A percentile compares a stretch with the other conserved stretches of the same genome.
phyloP scores from a whole-genome alignment of 23 tunicate genomes.

The Corella eumyota region DNA sequence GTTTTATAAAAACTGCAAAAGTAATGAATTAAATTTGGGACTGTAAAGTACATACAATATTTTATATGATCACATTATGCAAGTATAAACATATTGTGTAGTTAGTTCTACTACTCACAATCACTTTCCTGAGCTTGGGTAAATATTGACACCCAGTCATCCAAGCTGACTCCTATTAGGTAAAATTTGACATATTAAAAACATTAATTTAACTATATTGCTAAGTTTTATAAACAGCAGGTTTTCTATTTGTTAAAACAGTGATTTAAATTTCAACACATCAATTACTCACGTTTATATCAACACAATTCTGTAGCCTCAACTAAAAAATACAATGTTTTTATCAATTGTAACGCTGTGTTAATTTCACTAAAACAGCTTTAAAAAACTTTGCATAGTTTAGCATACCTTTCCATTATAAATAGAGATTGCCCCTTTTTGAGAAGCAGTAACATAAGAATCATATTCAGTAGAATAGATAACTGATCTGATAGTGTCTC shows the following conservation, averaged over 20 bases:
- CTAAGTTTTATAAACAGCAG: too few species aligned
- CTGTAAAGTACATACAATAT: too few species aligned
- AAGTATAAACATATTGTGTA: too few species aligned
- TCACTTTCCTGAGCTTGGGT: constrained; percentile 72
- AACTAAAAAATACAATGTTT: constrained; percentile 36
- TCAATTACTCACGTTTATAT: constrained; percentile 56
- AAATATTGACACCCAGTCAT: constrained; percentile 53
- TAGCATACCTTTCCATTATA: constrained; percentile 73
- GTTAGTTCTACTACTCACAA: constrained; percentile 76
- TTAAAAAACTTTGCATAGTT: background rate
- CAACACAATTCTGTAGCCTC: constrained; percentile 77
- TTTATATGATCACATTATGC: too few species aligned
- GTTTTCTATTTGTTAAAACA: too few species aligned
- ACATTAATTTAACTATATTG: background rate
- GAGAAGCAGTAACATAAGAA: constrained; percentile 73
- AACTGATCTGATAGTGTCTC: constrained; percentile 68
- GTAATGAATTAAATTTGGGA: too few species aligned
- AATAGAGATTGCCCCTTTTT: constrained; percentile 76
- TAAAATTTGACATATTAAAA: background rate
- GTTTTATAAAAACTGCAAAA: too few species aligned
- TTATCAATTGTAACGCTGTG: background rate
- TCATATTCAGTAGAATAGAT: constrained; percentile 76
- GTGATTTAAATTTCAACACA: too few species aligned
- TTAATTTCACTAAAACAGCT: too few species aligned
- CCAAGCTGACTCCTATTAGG: background rate